Base-by-base conservation (phyloP, 2,888 invertebrate species). In the Cheilosia pagana region DNA sequence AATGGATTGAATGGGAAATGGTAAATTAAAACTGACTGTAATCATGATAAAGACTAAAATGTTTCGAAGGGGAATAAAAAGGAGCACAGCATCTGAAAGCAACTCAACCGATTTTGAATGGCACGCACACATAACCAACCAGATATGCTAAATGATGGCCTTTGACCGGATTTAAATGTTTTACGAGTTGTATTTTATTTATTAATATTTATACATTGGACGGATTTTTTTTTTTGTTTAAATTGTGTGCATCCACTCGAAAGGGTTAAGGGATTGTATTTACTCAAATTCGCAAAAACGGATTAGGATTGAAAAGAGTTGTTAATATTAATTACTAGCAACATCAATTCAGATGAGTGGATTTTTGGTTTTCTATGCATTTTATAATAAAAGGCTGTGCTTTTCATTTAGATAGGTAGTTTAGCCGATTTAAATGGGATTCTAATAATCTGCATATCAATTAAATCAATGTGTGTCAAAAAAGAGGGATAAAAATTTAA, bases 231-330 rank as follows among this genome's bases (percentile, higher is more conserved):
- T n/a, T n/a, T 41, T 14, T 6, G 35, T 35, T 55, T 55, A 19
- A 55, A 31, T 55, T 55, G 55, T 31, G 31, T 55, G 55, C 55
- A 19, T 55, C 55, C 55, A 55, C 55, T 35, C 19, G 55, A 55
- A 10, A 55, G 31, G 10, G 28, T 12, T 16, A 55, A 41, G 12
- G 28, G 28, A 19, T 55, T 35, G 12, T 35, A 35, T 55, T 55
- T 55, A 31, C 19, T 55, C 21, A 16, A 55, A 35, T 55, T 19
- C 16, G 55, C 19, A 55, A 48, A 55, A 55, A 7, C 5, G 55
- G 35, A 55, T 35, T 55, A 10, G 31, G 5, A 55, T 19, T 16
- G 31, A 35, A 12, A 55, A 16, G 31, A 35, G 31, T 35, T 35
- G 31, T 55, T 55, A 19, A 55, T 55, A 55, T 55, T 55, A 55